Evolutionary conservation across 2,888 invertebrate genomes (phyloP).

Genomic region (Calephelis perditalis): DNA sequence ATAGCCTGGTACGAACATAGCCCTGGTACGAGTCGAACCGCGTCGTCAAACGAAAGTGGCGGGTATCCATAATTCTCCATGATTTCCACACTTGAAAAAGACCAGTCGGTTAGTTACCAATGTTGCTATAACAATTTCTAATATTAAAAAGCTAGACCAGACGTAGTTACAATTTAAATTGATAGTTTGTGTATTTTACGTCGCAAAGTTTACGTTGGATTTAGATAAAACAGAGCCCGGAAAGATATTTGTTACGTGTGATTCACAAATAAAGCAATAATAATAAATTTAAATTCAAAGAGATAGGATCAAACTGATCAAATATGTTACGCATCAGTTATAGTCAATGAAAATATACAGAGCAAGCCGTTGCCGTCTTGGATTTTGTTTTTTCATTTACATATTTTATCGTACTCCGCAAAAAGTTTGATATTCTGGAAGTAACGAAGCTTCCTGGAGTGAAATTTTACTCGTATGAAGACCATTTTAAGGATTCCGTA

Average conservation of each 20-base stretch:
- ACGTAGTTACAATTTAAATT: conserved; percentile 8
- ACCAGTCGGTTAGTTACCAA: too few species aligned
- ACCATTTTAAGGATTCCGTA: too few species aligned
- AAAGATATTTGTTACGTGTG: conserved; percentile 17
- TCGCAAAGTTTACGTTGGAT: conserved; percentile 23
- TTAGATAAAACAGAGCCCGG: conserved; percentile 19
- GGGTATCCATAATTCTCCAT: too few species aligned
- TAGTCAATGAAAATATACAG: conserved; percentile 7
- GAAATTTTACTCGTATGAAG: too few species aligned
- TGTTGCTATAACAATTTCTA: background rate
- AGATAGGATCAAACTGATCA: conserved; percentile 10
- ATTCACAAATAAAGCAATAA: conserved; percentile 18
- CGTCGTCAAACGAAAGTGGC: too few species aligned
- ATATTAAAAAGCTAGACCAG: background rate
- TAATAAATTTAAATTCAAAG: conserved; percentile 14
- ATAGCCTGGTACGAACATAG: too few species aligned
- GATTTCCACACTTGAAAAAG: too few species aligned
- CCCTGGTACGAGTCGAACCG: too few species aligned
- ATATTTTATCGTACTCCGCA: background rate
- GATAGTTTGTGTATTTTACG: conserved; percentile 19
- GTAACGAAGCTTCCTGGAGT: too few species aligned
- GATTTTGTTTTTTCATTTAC: background rate
- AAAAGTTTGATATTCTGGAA: background rate
- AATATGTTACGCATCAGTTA: conserved; percentile 8
- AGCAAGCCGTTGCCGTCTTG: background rate